Percentiles rank a stretch among this genome's conserved stretches.
These are phyloP conservation scores for Acrobasis consociella DNA, from an alignment of 2,888 invertebrate species.

Conservation along the genomic window DNA sequence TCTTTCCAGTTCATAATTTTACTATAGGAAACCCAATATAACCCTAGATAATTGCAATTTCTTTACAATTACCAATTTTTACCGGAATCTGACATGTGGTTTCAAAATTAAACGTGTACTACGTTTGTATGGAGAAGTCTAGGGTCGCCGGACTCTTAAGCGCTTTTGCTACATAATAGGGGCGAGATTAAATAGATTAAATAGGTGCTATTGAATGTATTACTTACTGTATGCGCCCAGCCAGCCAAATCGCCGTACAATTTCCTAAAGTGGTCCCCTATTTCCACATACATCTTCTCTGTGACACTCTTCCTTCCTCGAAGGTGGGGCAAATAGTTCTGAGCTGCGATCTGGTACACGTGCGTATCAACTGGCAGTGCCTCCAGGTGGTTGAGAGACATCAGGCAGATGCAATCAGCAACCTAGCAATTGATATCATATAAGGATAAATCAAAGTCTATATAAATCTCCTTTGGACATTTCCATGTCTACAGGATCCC, in stretches of 20 bases:
- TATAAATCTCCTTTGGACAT: no score
- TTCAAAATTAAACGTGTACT: no score
- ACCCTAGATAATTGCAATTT: no score
- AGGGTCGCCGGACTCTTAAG: no score
- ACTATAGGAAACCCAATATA: no score
- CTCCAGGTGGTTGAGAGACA: conserved; percentile 95
- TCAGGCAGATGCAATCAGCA: conserved; percentile 98
- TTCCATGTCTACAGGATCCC: no score
- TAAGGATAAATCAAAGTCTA: background rate
- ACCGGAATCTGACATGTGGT: no score
- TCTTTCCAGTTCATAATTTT: no score
- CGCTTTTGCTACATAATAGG: no score
- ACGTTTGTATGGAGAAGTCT: no score
- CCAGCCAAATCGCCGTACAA: conserved; percentile 94
- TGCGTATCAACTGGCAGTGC: conserved; percentile 98
- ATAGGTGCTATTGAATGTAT: background rate
- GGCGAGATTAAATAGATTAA: no score
- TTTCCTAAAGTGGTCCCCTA: conserved; percentile 90
- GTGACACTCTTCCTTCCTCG: conserved; percentile 89
- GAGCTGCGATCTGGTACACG: conserved; percentile 94
- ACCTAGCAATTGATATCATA: conserved; percentile 81
- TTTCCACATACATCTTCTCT: conserved; percentile 92
- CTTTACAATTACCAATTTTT: no score
- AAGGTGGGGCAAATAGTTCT: conserved; percentile 90
- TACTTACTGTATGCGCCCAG: conserved; percentile 96